A percentile compares a stretch with the other conserved stretches of the same genome.
Conservation (phyloP, 2,113 vertebrate genomes). For the Struthidea cinerea region DNA sequence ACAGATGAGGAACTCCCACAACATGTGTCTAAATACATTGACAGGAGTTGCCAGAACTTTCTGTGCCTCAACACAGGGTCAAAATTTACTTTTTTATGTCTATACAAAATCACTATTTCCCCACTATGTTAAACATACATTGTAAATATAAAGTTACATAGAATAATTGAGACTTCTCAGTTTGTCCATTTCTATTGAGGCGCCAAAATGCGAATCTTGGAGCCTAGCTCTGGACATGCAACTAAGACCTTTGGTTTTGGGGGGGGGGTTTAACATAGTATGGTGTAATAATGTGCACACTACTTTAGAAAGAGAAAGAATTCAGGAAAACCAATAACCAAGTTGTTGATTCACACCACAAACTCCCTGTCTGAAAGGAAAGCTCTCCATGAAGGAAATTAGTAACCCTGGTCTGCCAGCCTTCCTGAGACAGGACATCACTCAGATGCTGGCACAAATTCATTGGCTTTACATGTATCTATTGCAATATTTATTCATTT, state of each 20-base stretch:
- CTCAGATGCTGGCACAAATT: not conserved
- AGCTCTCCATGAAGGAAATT: not conserved
- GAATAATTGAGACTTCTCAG: not conserved
- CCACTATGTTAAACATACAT: not conserved
- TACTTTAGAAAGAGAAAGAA: not conserved
- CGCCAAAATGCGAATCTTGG: not conserved
- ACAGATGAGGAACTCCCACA: not conserved
- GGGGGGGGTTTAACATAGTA: not conserved
- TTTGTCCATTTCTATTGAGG: not conserved
- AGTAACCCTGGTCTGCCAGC: not conserved
- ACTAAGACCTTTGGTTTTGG: not conserved
- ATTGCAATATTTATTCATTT: slow-evolving; percentile 29
- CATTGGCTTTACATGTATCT: not conserved
- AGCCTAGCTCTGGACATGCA: not conserved
- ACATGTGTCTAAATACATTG: not conserved
- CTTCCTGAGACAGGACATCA: slow-evolving; percentile 1
- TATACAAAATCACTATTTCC: not conserved
- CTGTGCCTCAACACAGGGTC: not conserved
- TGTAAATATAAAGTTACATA: not conserved
- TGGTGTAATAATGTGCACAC: not conserved
- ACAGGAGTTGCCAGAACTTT: not conserved
- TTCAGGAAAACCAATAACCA: not conserved
- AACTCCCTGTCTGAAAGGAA: not conserved
- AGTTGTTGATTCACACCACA: not conserved
- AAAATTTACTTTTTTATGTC: not conserved